These are phyloP conservation scores for Chionodraco myersi DNA, from an alignment of 2,113 vertebrate species.

Conservation along the genomic window DNA sequence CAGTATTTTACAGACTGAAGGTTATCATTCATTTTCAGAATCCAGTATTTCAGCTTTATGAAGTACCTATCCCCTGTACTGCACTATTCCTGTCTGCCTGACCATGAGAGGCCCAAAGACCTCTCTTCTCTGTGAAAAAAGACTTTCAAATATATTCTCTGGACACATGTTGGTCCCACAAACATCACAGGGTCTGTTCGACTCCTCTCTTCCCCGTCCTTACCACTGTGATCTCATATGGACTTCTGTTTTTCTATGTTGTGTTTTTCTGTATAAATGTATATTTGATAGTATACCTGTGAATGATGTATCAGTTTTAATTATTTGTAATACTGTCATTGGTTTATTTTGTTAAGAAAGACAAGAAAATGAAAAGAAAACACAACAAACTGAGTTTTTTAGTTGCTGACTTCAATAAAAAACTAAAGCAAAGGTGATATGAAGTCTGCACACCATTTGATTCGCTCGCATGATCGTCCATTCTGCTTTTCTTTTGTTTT, in stretches of 20 bases:
- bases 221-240: constrained; percentile 67
- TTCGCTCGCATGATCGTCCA: neutral
- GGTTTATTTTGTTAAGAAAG: constrained; percentile 75
- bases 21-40: too few relatives aligned
- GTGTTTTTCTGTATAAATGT: constrained; percentile 77
- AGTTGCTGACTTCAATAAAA: constrained; percentile 65
- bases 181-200: constrained; percentile 18
- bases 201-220: constrained; percentile 39
- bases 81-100: neutral
- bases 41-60: constrained; percentile 26
- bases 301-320: constrained; percentile 68
- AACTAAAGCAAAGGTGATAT: constrained; percentile 31
- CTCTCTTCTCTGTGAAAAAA: neutral
- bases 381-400: constrained; percentile 45
- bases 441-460: neutral
- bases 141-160: neutral
- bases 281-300: constrained; percentile 74
- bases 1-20: neutral
- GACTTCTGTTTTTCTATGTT: constrained; percentile 48
- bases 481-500: neutral
- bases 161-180: constrained; percentile 21
- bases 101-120: neutral
- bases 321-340: constrained; percentile 77
- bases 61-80: constrained; percentile 1
- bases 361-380: constrained; percentile 29